These are phyloP conservation scores for Hemichromis elongatus DNA, from an alignment of 2,113 vertebrate genomes.

Conservation along the genomic window DNA sequence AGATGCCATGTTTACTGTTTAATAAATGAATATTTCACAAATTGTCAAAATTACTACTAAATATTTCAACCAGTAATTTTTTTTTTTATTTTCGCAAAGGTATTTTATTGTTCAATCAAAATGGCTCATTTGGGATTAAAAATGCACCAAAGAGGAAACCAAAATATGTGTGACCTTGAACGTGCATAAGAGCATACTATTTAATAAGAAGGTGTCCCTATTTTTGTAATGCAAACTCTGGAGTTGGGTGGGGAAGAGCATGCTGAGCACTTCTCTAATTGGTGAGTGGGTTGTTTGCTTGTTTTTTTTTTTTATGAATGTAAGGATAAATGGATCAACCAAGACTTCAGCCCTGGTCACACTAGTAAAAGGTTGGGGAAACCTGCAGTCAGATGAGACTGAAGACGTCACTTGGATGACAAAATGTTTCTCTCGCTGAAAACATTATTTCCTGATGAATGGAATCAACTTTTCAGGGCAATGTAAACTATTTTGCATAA, in stretches of 20 bases:
- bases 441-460: not conserved
- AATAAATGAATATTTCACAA: not conserved
- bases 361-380: not conserved
- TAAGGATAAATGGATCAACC: not conserved
- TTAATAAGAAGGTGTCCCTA: not conserved
- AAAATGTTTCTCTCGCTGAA: not conserved
- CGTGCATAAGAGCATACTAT: not conserved
- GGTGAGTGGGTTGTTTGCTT: not conserved
- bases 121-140: not conserved
- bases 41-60: not conserved
- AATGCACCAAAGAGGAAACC: not conserved
- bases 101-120: not conserved
- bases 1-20: not conserved
- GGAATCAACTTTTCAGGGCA: not conserved
- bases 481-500: not conserved
- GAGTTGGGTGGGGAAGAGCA: not conserved
- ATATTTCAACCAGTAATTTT: not conserved
- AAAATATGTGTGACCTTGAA: not conserved
- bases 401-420: not conserved
- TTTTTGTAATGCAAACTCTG: not conserved
- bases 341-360: not conserved
- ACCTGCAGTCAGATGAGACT: not conserved
- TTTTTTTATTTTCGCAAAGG: not conserved
- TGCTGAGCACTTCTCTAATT: not conserved
- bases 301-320: not conserved